phyloP scores from a whole-genome alignment of 2,113 vertebrate species.

The Tragelaphus imberbis region DNA sequence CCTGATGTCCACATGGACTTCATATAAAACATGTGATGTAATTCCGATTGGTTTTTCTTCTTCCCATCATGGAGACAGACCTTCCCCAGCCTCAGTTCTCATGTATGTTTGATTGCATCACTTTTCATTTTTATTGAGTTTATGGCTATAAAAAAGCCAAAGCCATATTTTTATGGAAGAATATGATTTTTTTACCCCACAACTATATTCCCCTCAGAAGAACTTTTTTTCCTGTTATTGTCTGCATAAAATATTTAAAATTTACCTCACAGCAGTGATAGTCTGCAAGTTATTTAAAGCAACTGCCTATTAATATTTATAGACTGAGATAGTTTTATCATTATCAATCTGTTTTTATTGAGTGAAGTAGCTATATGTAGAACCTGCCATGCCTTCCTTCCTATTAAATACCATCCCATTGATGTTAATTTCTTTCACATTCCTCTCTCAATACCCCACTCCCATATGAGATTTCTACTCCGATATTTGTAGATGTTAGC shows the following conservation, averaged over 20 bases:
- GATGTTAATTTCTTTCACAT: not conserved
- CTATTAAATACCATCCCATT: not conserved
- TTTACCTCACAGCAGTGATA: slow-evolving; percentile 34
- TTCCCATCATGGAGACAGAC: slow-evolving; percentile 52
- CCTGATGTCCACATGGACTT: slow-evolving; percentile 68
- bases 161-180: slow-evolving; percentile 62
- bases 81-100: slow-evolving; percentile 62
- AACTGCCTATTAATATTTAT: slow-evolving; percentile 58
- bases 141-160: slow-evolving; percentile 45
- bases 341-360: slow-evolving; percentile 47
- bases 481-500: slow-evolving; percentile 2
- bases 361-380: not conserved
- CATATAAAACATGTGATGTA: slow-evolving; percentile 53
- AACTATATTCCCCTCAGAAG: slow-evolving; percentile 53
- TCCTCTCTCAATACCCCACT: not conserved
- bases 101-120: slow-evolving; percentile 36
- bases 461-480: not conserved
- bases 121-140: slow-evolving; percentile 68
- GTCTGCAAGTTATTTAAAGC: slow-evolving; percentile 53
- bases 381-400: not conserved
- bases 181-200: slow-evolving; percentile 30
- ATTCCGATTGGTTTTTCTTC: slow-evolving; percentile 59
- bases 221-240: slow-evolving; percentile 44
- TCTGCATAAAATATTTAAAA: slow-evolving; percentile 59
- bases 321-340: slow-evolving; percentile 21